These are phyloP conservation scores for Heliconius charithonia DNA, from an alignment of 2,888 invertebrate species.

Conservation along the genomic window DNA sequence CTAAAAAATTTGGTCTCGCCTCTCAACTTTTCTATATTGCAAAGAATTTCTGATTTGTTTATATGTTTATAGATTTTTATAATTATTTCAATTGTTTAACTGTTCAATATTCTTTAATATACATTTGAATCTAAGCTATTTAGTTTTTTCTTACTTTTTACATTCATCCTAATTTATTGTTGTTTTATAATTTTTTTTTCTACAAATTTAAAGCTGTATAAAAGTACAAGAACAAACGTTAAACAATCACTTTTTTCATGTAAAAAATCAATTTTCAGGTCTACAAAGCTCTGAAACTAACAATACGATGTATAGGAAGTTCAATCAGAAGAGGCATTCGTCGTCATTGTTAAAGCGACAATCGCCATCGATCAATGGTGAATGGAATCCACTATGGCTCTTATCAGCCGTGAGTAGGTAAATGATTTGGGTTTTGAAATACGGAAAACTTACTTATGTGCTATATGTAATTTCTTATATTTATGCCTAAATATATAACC, in stretches of 20 bases:
- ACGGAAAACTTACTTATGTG: slow-evolving; percentile 22
- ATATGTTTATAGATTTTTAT: too few species aligned
- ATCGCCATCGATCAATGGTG: slow-evolving; percentile 66
- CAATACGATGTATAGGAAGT: slow-evolving; percentile 54
- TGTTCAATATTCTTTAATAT: too few species aligned
- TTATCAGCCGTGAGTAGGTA: slow-evolving; percentile 62
- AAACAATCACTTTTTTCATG: background rate
- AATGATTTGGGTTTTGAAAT: slow-evolving; percentile 45
- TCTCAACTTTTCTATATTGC: too few species aligned
- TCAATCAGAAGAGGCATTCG: slow-evolving; percentile 70
- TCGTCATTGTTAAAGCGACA: slow-evolving; percentile 70
- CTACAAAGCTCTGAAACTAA: slow-evolving; percentile 39
- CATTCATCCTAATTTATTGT: too few species aligned
- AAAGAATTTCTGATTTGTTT: too few species aligned
- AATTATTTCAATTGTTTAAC: too few species aligned
- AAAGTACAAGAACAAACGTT: too few species aligned
- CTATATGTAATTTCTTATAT: slow-evolving; percentile 12
- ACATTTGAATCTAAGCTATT: too few species aligned
- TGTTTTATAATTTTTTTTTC: too few species aligned
- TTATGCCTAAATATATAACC: background rate
- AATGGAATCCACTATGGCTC: slow-evolving; percentile 62
- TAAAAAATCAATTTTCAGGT: slow-evolving; percentile 41
- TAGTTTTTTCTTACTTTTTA: too few species aligned
- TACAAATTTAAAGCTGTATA: too few species aligned
- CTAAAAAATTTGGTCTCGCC: too few species aligned